These are phyloP conservation scores for Dryomyza anilis DNA, from an alignment of 2,888 invertebrate species.

Conservation along the genomic window DNA sequence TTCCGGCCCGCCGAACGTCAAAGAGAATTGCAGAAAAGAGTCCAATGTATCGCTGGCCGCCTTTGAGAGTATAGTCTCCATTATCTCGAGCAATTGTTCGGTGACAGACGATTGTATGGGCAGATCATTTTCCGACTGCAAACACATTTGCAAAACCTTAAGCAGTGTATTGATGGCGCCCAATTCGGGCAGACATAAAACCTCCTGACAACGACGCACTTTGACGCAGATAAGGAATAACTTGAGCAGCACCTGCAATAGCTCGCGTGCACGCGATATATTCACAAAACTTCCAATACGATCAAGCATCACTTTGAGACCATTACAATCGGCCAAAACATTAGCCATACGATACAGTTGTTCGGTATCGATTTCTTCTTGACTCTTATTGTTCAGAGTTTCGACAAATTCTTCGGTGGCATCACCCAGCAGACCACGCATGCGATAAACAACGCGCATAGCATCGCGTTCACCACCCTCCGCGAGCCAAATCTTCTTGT, in stretches of 20 bases:
- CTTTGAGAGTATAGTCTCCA: constrained; percentile 92
- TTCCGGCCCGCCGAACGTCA: constrained; percentile 87
- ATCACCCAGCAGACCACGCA: constrained; percentile 96
- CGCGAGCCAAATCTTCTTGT: constrained; percentile 82
- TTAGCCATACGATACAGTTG: constrained; percentile 91
- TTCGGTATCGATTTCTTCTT: constrained; percentile 88
- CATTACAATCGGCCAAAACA: constrained; percentile 79
- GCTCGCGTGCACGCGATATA: constrained; percentile 82
- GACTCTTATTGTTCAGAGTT: constrained; percentile 84
- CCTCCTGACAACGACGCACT: constrained; percentile 85
- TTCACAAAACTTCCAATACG: constrained; percentile 85
- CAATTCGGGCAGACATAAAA: constrained; percentile 83
- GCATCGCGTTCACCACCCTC: constrained; percentile 92
- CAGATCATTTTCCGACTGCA: constrained; percentile 68
- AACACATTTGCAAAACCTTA: constrained; percentile 79
- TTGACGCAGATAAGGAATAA: constrained; percentile 89
- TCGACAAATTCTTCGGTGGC: constrained; percentile 99
- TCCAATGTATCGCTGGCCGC: constrained; percentile 86
- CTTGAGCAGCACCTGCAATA: constrained; percentile 88
- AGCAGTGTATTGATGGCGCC: constrained; percentile 83
- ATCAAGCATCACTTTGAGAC: constrained; percentile 77
- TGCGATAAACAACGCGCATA: constrained; percentile 96
- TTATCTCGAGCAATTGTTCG: constrained; percentile 90
- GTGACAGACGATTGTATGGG: constrained; percentile 78
- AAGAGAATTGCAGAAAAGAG: constrained; percentile 83